Evolutionary conservation across 2,888 invertebrate genomes (phyloP), one percentile per base, ranked within the genome.

Genomic region (Standfussiana lucernea): DNA sequence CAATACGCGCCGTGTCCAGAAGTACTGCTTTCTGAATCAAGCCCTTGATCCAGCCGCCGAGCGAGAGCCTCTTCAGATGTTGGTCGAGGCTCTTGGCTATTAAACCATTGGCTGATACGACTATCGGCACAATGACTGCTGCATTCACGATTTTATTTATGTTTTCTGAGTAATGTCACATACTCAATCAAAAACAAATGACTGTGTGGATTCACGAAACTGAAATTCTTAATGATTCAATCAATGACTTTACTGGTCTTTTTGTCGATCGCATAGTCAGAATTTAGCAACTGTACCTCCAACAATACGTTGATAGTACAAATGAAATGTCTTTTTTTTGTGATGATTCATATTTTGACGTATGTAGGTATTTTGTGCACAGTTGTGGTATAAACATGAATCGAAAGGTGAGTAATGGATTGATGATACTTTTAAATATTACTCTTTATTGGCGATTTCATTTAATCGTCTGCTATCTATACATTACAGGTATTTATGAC

Each of bases 401-500:
- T 53, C n/a, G 6, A 74, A 10, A 32, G n/a, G 1, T 74, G 18
- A 73, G 32, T 40, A 73, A 73, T 73, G 2, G 7, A 18, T 72
- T 18, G 40, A 72, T 50, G 1, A 5, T 72, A 18, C 1, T n/a
- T 35, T 18, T 6, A 42, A 1, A 15, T 1, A 35, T 37, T 37
- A n/a, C 2, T 1, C 1, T 42, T 10, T n/a, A 15, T 28, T 35
- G 21, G 1, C 1, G 15, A 28, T 28, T 45, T 72, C 18, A n/a
- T n/a, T n/a, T n/a, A n/a, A n/a, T n/a, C n/a, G n/a, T n/a, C n/a
- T n/a, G n/a, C n/a, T n/a, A n/a, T n/a, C n/a, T n/a, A n/a, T n/a
- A n/a, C n/a, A n/a, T n/a, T n/a, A n/a, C n/a, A n/a, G n/a, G n/a
- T n/a, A n/a, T n/a, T n/a, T n/a, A 28, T 15, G 56, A 8, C 18